Evolutionary conservation across 2,888 invertebrate genomes (phyloP).

Genomic region (Lasioglossum figueresi): DNA sequence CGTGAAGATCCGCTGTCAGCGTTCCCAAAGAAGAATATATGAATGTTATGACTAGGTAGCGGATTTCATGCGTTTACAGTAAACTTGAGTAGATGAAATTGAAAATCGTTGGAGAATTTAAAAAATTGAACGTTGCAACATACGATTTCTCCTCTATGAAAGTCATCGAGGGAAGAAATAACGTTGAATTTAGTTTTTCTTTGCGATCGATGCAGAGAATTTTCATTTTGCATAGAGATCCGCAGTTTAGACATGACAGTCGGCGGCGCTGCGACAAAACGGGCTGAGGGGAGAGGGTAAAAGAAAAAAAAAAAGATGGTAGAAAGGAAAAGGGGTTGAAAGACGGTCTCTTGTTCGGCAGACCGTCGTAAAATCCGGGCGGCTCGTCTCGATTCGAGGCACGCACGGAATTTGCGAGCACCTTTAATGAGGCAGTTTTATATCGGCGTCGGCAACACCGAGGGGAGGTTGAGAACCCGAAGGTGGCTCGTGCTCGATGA

Average conservation of each 20-base stretch:
- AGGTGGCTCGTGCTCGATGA: conserved; percentile 82
- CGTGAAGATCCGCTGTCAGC: too few relatives aligned
- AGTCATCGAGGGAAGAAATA: too few relatives aligned
- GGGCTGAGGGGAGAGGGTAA: background rate
- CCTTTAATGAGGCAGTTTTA: conserved; percentile 68
- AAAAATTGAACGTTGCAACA: too few relatives aligned
- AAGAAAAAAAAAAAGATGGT: background rate
- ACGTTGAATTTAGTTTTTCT: too few relatives aligned
- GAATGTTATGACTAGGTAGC: too few relatives aligned
- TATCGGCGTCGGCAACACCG: conserved; percentile 51
- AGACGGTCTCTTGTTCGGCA: conserved; percentile 13
- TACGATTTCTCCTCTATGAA: too few relatives aligned
- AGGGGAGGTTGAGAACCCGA: conserved; percentile 79
- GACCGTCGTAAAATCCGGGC: conserved; percentile 38
- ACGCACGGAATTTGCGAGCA: conserved; percentile 55
- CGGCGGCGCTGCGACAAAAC: background rate
- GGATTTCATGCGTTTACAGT: too few relatives aligned
- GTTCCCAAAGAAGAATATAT: too few relatives aligned
- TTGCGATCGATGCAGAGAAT: too few relatives aligned
- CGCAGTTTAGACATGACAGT: background rate
- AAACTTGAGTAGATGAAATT: too few relatives aligned
- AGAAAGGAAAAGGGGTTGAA: conserved; percentile 21
- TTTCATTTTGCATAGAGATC: too few relatives aligned
- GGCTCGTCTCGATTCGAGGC: conserved; percentile 48
- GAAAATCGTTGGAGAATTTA: too few relatives aligned